Base-by-base conservation (phyloP, 1,140 invertebrate genomes). In the Ceratina australensis region DNA sequence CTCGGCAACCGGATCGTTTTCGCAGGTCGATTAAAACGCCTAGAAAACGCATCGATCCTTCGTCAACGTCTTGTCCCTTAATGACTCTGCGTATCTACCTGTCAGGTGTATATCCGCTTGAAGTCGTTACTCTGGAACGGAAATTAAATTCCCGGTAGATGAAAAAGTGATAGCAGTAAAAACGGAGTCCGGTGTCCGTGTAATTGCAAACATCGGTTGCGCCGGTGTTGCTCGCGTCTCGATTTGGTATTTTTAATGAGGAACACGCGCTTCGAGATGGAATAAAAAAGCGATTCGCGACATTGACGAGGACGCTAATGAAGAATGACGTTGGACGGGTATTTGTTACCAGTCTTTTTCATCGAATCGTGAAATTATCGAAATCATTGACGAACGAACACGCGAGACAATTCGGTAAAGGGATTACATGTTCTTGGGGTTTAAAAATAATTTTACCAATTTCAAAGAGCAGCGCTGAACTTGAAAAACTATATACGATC, bases 41-140 rank as follows among this genome's bases (percentile, higher is more conserved):
- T n/a, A 26, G 24, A 16, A 10, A 42, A 42, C 13, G 3, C 28
- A 47, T 50, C 24, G 56, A 59, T 60, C 13, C 64, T 60, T 60
- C 67, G 49, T 63, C 50, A 33, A 47, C 65, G 15, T 59, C 52
- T 8, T 22, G 20, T 50, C 66, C 22, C 20, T 13, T 24, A 50
- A 49, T 22, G 68, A 78, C 68, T 64, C 75, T 65, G 69, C 76
- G 76, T 72, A 63, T 72, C 50, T 72, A 72, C 69, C 69, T 63
- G 66, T 50, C 57, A 54, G 59, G 50, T 61, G 49, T 56, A 72
- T 52, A 78, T 78, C 69, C 60, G 76, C 59, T 72, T 72, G 69
- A 78, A 49, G 76, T 78, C 69, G 20, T 72, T 72, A 49, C 68
- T 5, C 8, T 15, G 16, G 33, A 50, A 63, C 67, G 49, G 60